Conservation (phyloP, 2,797 vertebrate genomes). For the Coccyzus lansbergi region DNA sequence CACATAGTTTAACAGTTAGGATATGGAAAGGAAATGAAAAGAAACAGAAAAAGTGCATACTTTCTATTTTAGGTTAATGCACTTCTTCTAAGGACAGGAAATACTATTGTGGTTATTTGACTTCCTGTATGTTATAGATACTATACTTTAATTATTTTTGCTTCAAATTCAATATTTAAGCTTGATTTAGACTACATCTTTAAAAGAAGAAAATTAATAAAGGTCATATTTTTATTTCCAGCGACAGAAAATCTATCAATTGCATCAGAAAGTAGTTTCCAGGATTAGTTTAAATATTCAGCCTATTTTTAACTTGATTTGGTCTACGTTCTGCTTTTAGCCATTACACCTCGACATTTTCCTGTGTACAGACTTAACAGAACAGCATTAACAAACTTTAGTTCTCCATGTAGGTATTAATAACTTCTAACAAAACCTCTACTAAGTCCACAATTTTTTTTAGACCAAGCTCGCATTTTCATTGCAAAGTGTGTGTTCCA, state of each 20-base stretch:
- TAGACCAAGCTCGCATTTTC: not conserved
- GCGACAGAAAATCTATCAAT: constrained; percentile 61
- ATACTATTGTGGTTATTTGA: constrained; percentile 29
- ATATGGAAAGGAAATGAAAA: constrained; percentile 49
- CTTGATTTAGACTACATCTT: constrained; percentile 24
- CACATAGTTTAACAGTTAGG: not conserved
- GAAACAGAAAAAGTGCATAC: not conserved
- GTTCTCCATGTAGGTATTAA: not conserved
- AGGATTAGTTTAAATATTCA: constrained; percentile 49
- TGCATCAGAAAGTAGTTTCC: constrained; percentile 53
- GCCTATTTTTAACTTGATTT: constrained; percentile 60
- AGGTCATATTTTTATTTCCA: constrained; percentile 47
- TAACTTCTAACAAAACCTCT: constrained; percentile 17
- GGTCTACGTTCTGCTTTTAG: constrained; percentile 48
- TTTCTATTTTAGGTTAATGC: constrained; percentile 57
- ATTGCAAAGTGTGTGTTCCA: not conserved
- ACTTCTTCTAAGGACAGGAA: constrained; percentile 41
- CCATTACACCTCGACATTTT: not conserved
- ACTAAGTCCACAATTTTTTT: not conserved
- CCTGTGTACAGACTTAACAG: constrained; percentile 6
- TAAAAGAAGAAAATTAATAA: constrained; percentile 49
- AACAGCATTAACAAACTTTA: not conserved
- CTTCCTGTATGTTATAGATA: constrained; percentile 44
- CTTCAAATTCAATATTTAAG: constrained; percentile 58
- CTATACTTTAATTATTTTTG: constrained; percentile 46